Base-by-base conservation (phyloP, 2,113 vertebrate genomes). In the Lontra canadensis region DNA sequence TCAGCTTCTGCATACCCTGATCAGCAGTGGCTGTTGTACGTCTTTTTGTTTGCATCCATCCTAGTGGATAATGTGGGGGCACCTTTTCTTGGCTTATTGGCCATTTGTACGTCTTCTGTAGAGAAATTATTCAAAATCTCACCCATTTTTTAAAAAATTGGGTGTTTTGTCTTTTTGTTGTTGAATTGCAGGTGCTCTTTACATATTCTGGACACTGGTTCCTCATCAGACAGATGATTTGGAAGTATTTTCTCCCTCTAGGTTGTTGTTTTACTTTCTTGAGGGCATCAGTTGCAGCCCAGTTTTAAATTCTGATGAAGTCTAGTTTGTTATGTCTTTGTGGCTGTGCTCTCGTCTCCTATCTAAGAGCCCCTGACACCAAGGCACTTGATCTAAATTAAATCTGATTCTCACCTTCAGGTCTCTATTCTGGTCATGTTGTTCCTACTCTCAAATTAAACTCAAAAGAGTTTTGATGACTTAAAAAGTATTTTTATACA, bases 1-100 rank as follows among this genome's bases (percentile, higher is more conserved):
- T 44, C 10, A 0, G 7, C 26, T 10, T 7, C 12, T 0, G 42
- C 11, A 1, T 5, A 0, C 36, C 36, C 52, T 52, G 52, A 3
- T 49, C 39, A 2, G 0, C 23, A 25, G 2, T 21, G 7, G 1
- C 11, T 7, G 25, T 18, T 15, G 18, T 21, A 34, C 3, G 8
- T 49, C 26, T 44, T 82, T 47, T 18, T 49, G 55, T 9, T 31
- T 5, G 6, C 10, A 0, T 11, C n/a, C 67, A 12, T 23, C 31
- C 36, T 34, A 0, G 4, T 7, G 87, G 23, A 59, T 0, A 17
- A 25, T 8, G 36, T 2, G 36, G 31, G 31, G 3, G 18, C 55
- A 7, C 14, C 57, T 39, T 80, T 76, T 25, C 4, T 10, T 1
- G 8, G 71, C 8, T 67, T 12, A 0, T 7, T n/a, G 74, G 10